phyloP scores from a whole-genome alignment of 1,140 invertebrate genomes.

The Scaptomyza montana region DNA sequence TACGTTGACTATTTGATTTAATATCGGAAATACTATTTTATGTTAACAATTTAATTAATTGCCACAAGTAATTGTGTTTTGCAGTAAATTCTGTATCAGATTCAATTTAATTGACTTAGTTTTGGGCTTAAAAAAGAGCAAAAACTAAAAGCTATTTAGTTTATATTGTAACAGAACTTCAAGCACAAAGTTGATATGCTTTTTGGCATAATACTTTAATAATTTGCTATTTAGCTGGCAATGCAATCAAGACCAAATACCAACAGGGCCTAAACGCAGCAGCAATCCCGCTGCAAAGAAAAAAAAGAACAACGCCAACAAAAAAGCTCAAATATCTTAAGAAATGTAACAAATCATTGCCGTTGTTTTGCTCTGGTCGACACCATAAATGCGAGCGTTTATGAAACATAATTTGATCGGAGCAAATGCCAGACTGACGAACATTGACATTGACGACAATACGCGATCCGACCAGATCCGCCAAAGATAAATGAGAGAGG shows the following conservation, averaged over 20 bases:
- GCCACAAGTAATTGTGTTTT: neutral
- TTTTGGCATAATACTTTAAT: slow-evolving; percentile 18
- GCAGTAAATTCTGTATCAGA: neutral
- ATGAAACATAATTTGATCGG: slow-evolving; percentile 82
- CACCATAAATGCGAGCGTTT: slow-evolving; percentile 78
- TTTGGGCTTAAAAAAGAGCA: too few species aligned
- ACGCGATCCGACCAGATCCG: slow-evolving; percentile 18
- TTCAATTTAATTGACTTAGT: too few species aligned
- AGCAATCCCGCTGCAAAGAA: slow-evolving; percentile 7
- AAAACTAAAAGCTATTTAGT: too few species aligned
- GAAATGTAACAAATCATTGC: slow-evolving; percentile 78
- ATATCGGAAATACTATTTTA: slow-evolving; percentile 78
- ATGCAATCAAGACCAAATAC: slow-evolving; percentile 10
- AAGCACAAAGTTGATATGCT: too few species aligned
- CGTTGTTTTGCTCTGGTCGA: slow-evolving; percentile 54
- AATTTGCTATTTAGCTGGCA: slow-evolving; percentile 27
- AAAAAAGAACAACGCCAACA: slow-evolving; percentile 10
- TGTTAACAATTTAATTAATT: slow-evolving; percentile 1
- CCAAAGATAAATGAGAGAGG: slow-evolving; percentile 31
- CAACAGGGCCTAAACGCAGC: neutral
- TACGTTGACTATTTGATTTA: slow-evolving; percentile 43
- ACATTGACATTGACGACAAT: slow-evolving; percentile 58
- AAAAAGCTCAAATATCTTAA: slow-evolving; percentile 74
- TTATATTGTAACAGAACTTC: too few species aligned
- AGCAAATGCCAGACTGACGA: slow-evolving; percentile 70